Conservation (phyloP, 2,797 vertebrate genomes). For the Propithecus deckenii region DNA sequence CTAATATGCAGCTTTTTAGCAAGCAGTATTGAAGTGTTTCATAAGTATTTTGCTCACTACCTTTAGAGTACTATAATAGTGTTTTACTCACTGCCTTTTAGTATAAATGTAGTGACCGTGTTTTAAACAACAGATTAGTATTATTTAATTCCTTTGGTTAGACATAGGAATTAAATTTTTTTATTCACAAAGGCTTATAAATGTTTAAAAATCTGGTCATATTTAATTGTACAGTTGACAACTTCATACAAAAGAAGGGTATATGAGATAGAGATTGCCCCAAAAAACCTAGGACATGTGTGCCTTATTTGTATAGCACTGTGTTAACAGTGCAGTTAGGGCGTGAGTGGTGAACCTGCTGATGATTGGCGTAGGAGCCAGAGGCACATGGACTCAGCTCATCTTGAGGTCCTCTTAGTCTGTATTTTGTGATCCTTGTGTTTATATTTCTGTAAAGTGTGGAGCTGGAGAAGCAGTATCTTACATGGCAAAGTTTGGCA, state of each 20-base stretch:
- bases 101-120: not conserved
- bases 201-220: not conserved
- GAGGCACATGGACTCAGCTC: not conserved
- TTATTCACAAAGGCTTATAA: not conserved
- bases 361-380: not conserved
- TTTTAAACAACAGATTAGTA: not conserved
- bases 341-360: not conserved
- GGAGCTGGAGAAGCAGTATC: not conserved
- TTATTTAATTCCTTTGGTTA: slow-evolving; percentile 40
- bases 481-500: not conserved
- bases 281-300: not conserved
- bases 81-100: slow-evolving; percentile 10
- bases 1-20: not conserved
- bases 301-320: not conserved
- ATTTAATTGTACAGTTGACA: not conserved
- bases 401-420: not conserved
- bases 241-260: not conserved
- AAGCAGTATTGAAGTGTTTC: not conserved
- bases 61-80: not conserved
- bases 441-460: slow-evolving; percentile 18
- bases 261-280: not conserved
- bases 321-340: not conserved
- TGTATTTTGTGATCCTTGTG: not conserved
- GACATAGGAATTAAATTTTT: not conserved
- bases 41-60: not conserved